Evolutionary conservation across 2,888 invertebrate genomes (phyloP), one percentile per base, ranked within the genome.

Genomic region (Apodemia duryi): DNA sequence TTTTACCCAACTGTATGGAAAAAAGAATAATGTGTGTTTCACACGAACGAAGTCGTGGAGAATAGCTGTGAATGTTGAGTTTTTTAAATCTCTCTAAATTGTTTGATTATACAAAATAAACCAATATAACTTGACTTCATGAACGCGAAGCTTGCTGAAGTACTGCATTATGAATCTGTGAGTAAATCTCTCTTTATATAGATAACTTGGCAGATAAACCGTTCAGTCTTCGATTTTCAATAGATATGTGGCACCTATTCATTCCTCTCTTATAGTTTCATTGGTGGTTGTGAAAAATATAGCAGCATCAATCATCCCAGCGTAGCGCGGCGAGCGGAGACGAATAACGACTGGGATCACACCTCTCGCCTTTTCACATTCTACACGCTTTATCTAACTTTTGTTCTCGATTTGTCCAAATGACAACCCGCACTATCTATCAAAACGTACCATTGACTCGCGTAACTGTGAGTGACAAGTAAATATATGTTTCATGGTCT

Each of bases 281-380:
- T 67, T 66, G 76, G 74, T 75, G 71, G 69, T 75, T 75, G 77
- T 82, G 83, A 86, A 82, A 85, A 81, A 85, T 86, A 82, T 82
- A 77, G 79, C 77, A 72, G 72, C 78, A 81, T 83, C 78, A 71
- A 80, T 85, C 83, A 84, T 77, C 74, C 71, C 32, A 68, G 66
- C 70, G 73, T 74, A 71, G 74, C 70, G 74, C 72, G 75, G 69
- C 67, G 74, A 73, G 76, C 75, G 75, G 77, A 78, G 76, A 78
- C 76, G 79, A 82, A 77, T 77, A 73, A 78, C 75, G 66, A 61
- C 54, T 46, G 67, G 70, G 54, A 75, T 83, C 74, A 75, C 80
- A 76, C 78, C 79, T 77, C 75, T 72, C 70, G 77, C 78, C 77
- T 77, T 80, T 82, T 73, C 73, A 76, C 78, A 79, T 84, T 81